A percentile compares a stretch with the other conserved stretches of the same genome.
phyloP scores from a whole-genome alignment of 2,797 vertebrate species.

The Sebastes melanostomus region DNA sequence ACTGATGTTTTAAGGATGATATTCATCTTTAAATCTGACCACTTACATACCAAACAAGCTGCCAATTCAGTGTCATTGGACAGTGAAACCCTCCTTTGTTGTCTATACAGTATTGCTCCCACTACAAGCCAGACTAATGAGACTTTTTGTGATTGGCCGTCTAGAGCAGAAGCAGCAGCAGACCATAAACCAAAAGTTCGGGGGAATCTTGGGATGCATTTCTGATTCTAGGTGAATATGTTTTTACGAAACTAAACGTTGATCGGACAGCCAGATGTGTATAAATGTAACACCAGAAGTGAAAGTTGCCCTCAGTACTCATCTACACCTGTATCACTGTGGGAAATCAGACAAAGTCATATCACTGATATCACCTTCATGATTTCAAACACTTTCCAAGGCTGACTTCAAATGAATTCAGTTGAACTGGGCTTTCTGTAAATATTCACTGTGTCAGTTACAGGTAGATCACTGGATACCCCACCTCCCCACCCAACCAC shows the following conservation, averaged over 20 bases:
- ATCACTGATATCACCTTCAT: neutral
- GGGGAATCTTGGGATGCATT: neutral
- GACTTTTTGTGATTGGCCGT: neutral
- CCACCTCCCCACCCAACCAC: neutral
- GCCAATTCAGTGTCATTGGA: neutral
- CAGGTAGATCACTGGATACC: slow-evolving; percentile 50
- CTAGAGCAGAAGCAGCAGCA: neutral
- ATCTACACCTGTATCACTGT: neutral
- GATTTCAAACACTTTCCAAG: slow-evolving; percentile 17
- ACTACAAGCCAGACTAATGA: neutral
- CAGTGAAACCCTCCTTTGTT: neutral
- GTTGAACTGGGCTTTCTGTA: slow-evolving; percentile 23
- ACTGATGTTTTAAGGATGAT: neutral
- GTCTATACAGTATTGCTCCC: no score
- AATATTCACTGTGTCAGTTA: slow-evolving; percentile 56
- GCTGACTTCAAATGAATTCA: slow-evolving; percentile 12
- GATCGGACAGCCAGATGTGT: neutral
- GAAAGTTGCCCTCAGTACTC: neutral
- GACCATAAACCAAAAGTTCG: neutral
- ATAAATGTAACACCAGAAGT: neutral
- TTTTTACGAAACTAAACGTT: neutral
- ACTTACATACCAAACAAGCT: neutral
- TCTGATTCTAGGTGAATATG: neutral
- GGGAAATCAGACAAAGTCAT: slow-evolving; percentile 2
- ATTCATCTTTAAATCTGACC: neutral